A percentile compares a stretch with the other conserved stretches of the same genome.
Conservation (phyloP, 2,797 vertebrate species). For the Dipus sagitta region DNA sequence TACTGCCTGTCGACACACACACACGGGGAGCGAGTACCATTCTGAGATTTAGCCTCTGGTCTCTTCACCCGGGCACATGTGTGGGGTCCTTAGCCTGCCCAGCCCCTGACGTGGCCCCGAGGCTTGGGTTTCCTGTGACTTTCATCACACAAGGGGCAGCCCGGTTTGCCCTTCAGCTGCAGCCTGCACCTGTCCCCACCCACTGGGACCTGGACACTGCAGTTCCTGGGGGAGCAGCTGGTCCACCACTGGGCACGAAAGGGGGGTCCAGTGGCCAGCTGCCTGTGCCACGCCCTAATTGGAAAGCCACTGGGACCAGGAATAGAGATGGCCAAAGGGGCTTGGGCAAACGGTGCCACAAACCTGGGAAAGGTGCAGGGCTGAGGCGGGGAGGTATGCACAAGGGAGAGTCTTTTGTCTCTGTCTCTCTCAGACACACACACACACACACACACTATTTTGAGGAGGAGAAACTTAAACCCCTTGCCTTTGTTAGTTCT, state of each 20-base stretch:
- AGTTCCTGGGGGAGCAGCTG: not conserved
- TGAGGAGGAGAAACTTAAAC: slow-evolving; percentile 50
- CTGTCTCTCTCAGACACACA: no score
- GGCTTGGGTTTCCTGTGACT: not conserved
- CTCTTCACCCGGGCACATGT: not conserved
- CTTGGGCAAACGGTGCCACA: not conserved
- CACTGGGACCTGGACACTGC: not conserved
- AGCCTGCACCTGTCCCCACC: not conserved
- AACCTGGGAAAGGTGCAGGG: not conserved
- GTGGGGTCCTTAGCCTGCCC: not conserved
- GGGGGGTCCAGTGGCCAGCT: not conserved
- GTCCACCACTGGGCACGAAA: not conserved
- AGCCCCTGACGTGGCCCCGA: not conserved
- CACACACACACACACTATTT: not conserved
- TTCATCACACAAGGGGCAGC: not conserved
- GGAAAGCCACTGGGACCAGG: not conserved
- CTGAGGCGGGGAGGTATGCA: not conserved
- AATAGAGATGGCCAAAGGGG: not conserved
- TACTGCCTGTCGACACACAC: not conserved
- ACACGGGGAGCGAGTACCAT: rapidly evolving
- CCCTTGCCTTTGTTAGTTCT: slow-evolving; percentile 22
- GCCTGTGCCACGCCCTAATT: not conserved
- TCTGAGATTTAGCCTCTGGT: not conserved
- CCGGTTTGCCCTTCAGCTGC: not conserved
- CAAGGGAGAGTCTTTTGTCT: not conserved